A percentile compares a stretch with the other conserved stretches of the same genome.
Conservation (phyloP, 2,797 vertebrate genomes). For the Emydoidea blandingii region DNA sequence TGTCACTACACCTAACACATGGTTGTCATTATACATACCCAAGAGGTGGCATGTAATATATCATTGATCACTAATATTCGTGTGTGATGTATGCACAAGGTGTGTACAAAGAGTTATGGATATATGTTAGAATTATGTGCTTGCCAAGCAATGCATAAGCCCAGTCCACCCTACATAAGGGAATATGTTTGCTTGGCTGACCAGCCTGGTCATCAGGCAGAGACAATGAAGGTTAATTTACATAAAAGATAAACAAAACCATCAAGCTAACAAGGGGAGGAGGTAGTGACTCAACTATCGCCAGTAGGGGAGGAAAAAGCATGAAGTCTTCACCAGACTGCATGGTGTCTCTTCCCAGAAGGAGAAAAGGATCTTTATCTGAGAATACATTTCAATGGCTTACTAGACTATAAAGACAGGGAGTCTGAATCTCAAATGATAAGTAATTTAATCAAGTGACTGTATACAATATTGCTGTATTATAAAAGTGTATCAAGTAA, state of each 20-base stretch:
- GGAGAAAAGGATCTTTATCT: background rate
- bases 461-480: background rate
- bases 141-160: background rate
- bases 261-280: background rate
- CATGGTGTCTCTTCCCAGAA: background rate
- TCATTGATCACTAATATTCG: background rate
- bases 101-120: background rate
- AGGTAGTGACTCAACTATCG: background rate
- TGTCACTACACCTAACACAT: background rate
- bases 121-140: background rate
- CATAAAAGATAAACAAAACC: background rate
- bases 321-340: background rate
- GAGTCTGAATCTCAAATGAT: background rate
- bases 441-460: background rate
- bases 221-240: background rate
- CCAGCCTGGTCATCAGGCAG: background rate
- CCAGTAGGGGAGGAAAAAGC: background rate
- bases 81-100: background rate
- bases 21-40: background rate
- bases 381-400: background rate
- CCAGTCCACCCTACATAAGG: background rate
- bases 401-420: background rate
- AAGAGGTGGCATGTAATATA: background rate
- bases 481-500: background rate
- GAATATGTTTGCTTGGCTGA: background rate